These are phyloP conservation scores for Ammodytes marinus DNA, from an alignment of 2,113 vertebrate genomes.

Conservation along the genomic window DNA sequence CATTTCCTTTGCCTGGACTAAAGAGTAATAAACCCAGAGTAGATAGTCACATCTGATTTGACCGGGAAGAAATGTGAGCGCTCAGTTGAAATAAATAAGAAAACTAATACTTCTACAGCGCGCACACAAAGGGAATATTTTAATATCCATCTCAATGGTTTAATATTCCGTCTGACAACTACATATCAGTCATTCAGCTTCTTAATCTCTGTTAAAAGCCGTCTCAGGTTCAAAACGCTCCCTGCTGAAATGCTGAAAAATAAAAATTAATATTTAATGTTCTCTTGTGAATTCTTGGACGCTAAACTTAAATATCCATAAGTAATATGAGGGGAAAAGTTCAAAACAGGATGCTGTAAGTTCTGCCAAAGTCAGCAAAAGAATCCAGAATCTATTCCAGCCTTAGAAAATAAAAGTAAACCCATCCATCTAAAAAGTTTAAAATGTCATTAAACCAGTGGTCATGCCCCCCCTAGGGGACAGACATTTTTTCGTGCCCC, in stretches of 20 bases:
- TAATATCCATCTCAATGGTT: constrained; percentile 26
- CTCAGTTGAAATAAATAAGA: not conserved
- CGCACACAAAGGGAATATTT: constrained; percentile 25
- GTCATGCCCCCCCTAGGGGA: too few species aligned
- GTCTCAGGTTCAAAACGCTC: constrained; percentile 24
- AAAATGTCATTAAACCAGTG: too few species aligned
- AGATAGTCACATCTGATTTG: constrained; percentile 29
- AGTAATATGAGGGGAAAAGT: not conserved
- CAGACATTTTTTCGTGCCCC: too few species aligned
- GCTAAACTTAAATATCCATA: not conserved
- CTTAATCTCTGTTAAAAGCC: not conserved
- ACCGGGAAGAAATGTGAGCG: not conserved
- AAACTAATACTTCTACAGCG: not conserved
- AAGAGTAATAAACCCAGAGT: constrained; percentile 27
- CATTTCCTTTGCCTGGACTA: constrained; percentile 55
- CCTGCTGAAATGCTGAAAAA: not conserved
- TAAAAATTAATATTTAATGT: constrained; percentile 29
- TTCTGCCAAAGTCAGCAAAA: not conserved
- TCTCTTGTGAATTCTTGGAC: not conserved
- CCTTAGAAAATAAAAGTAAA: not conserved
- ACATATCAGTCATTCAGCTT: constrained; percentile 8
- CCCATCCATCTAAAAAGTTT: not conserved
- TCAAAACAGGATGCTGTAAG: not conserved
- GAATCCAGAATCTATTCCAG: too few species aligned
- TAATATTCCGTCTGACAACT: constrained; percentile 31